Conservation (phyloP, 1,140 invertebrate species). For the Neodiprion lecontei region DNA sequence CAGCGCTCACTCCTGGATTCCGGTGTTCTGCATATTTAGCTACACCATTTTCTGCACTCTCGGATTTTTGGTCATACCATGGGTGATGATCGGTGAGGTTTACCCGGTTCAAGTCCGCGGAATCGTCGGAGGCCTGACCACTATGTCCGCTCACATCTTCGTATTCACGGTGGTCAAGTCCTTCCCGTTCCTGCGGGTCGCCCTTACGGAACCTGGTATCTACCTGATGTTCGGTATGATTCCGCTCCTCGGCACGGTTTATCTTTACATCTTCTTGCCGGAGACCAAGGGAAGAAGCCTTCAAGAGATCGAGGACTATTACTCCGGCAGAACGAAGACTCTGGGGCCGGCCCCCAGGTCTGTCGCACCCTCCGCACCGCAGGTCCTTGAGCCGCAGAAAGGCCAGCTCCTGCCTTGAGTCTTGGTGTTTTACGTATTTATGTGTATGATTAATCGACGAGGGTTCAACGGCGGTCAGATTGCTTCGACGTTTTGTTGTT, state of each 20-base stretch:
- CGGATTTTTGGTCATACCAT: conserved; percentile 74
- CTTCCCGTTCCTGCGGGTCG: conserved; percentile 64
- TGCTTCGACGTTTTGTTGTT: no score
- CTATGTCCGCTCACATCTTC: conserved; percentile 69
- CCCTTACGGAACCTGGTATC: conserved; percentile 65
- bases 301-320: conserved; percentile 80
- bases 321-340: conserved; percentile 62
- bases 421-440: no score
- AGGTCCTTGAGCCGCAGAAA: conserved; percentile 46
- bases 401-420: conserved; percentile 49
- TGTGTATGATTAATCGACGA: no score
- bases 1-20: conserved; percentile 66
- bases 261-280: conserved; percentile 71
- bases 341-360: conserved; percentile 46
- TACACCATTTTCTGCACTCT: conserved; percentile 72
- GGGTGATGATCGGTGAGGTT: conserved; percentile 78
- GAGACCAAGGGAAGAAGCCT: conserved; percentile 81
- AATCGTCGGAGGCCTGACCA: conserved; percentile 71
- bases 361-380: conserved; percentile 35
- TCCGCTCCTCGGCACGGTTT: conserved; percentile 66
- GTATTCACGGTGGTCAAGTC: conserved; percentile 75
- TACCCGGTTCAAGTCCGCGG: conserved; percentile 72
- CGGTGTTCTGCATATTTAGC: conserved; percentile 67
- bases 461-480: no score
- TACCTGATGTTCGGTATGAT: conserved; percentile 71